Evolutionary conservation across 2,113 vertebrate species (phyloP).

Genomic region (Eidolon helvum): DNA sequence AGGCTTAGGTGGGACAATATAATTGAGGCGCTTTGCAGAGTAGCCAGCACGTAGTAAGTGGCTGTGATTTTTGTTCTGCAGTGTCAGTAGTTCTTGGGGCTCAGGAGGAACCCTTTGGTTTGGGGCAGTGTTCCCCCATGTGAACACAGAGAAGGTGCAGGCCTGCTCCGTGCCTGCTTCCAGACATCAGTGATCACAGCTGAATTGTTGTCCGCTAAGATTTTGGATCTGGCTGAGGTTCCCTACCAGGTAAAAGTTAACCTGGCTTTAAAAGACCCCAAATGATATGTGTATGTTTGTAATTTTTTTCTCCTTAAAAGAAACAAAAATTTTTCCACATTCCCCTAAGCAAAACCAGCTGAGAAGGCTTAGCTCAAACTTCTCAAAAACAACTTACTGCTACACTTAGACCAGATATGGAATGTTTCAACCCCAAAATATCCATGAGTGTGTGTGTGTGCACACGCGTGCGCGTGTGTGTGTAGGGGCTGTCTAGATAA

Average conservation of each 20-base stretch:
- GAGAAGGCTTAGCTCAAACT: slow-evolving; percentile 12
- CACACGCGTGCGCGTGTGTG: too few species aligned
- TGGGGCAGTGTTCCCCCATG: fast-evolving
- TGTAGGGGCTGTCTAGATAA: not conserved
- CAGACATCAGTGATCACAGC: not conserved
- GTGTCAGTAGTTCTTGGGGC: not conserved
- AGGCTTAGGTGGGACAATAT: not conserved
- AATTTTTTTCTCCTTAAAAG: not conserved
- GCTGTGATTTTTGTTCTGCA: not conserved
- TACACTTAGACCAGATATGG: not conserved
- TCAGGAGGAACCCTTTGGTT: not conserved
- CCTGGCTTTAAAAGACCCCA: not conserved
- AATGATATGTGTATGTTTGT: not conserved
- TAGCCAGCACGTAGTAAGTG: not conserved
- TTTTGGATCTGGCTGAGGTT: not conserved
- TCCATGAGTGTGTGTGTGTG: not conserved
- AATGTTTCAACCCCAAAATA: not conserved
- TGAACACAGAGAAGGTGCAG: not conserved
- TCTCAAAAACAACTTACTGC: slow-evolving; percentile 1
- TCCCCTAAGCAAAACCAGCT: slow-evolving; percentile 42
- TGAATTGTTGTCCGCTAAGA: not conserved
- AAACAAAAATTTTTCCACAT: not conserved
- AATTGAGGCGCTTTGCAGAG: not conserved
- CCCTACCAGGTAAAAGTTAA: not conserved
- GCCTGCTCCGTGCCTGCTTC: not conserved